phyloP scores from a whole-genome alignment of 2,797 vertebrate genomes.

The Brachymystax lenok region DNA sequence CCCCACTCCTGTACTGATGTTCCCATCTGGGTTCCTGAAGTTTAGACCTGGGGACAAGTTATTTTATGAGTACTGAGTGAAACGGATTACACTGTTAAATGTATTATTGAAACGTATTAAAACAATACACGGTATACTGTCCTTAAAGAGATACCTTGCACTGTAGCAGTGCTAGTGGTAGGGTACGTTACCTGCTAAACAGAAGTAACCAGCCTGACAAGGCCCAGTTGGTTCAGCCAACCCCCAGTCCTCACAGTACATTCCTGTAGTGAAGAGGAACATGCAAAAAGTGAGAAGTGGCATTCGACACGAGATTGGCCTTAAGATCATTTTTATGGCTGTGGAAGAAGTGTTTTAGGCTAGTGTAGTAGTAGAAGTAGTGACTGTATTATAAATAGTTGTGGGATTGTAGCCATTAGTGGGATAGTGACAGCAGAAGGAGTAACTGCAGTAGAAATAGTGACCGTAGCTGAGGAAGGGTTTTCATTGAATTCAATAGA shows the following conservation, averaged over 20 bases:
- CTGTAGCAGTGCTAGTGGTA: not conserved
- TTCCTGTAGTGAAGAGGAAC: slow-evolving; percentile 61
- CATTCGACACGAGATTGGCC: too few species aligned
- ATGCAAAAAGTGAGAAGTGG: not conserved
- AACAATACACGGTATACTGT: not conserved
- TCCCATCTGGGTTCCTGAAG: slow-evolving; percentile 78
- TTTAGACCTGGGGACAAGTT: slow-evolving; percentile 78
- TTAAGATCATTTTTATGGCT: too few species aligned
- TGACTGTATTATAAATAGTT: too few species aligned
- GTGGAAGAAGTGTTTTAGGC: too few species aligned
- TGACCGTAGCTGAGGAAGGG: too few species aligned
- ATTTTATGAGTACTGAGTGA: not conserved
- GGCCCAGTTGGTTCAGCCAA: slow-evolving; percentile 80
- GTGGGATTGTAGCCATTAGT: too few species aligned
- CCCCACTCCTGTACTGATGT: slow-evolving; percentile 79
- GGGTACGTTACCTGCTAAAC: slow-evolving; percentile 75
- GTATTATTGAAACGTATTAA: not conserved
- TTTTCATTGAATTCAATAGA: not conserved
- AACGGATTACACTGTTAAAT: not conserved
- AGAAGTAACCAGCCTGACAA: slow-evolving; percentile 85
- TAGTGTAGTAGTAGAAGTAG: too few species aligned
- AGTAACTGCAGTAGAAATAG: too few species aligned
- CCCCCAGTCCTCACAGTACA: slow-evolving; percentile 86
- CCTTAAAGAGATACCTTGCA: slow-evolving; percentile 20
- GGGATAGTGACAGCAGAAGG: too few species aligned